Evolutionary conservation across 2,113 vertebrate genomes (phyloP), one percentile per base, ranked within the genome.

Genomic region (Chamaetylas fuelleborni): DNA sequence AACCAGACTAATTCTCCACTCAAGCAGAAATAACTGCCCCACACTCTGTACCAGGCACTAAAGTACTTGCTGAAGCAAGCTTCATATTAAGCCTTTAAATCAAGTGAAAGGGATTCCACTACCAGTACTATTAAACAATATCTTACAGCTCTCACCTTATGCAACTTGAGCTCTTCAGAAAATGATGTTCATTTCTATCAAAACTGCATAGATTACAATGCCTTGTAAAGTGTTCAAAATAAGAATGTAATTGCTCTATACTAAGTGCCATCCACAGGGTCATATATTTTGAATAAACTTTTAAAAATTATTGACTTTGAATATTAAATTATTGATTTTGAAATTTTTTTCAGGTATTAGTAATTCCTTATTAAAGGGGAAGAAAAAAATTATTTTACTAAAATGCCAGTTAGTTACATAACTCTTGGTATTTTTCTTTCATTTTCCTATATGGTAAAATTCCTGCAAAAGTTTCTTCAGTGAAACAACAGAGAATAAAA

Each of bases 51-150:
- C 14, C 40, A 81, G 45, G 19, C 40, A 89, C 28, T 23, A 8
- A 36, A 78, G 42, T 1, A 65, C n/a, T 57, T 54, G 60, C n/a
- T 84, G 60, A 91, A 78, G 73, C 31, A 70, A 84, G 25, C 64
- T 23, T 87, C 60, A 42, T 66, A 93, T 78, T 90, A 94, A 84
- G 78, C 38, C 47, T 81, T 94, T 71, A 87, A 90, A 91, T 79
- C 65, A 91, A 81, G 34, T 47, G 31, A 69, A 84, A 87, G 14
- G 15, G 26, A 66, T 92, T 77, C 25, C 42, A 34, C 64, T 77
- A 36, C 28, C 33, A 31, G 34, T 57, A 76, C 50, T 45, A 53
- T 26, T 53, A 86, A 92, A 91, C n/a, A 73, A 0, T 73, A 83
- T 42, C 60, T 94, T 86, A 73, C 13, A 83, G 62, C 10, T 45